Conservation (phyloP, 2,888 invertebrate genomes). For the Caenorhabditis plicata region DNA sequence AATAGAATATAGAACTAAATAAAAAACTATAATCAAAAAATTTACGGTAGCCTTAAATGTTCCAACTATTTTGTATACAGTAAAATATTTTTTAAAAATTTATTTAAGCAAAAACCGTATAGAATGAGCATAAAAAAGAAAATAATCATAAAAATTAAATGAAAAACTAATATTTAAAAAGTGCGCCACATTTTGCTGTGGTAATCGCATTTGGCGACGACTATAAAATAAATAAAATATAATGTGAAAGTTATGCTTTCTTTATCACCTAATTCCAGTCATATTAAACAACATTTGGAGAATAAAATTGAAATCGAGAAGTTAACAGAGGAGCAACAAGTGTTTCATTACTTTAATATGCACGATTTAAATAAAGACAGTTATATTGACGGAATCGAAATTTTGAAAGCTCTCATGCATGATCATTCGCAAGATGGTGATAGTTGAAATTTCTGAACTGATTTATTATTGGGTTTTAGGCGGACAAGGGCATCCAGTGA, state of each 20-base stretch:
- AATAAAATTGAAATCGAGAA: conserved; percentile 81
- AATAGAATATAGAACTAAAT: too few relatives aligned
- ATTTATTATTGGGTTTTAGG: too few relatives aligned
- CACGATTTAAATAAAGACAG: conserved; percentile 94
- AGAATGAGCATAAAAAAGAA: not conserved
- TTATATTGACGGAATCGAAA: conserved; percentile 87
- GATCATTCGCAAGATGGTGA: conserved; percentile 33
- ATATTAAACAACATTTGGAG: conserved; percentile 88
- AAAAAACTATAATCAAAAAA: too few relatives aligned
- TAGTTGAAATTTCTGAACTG: not conserved
- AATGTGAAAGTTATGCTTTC: not conserved
- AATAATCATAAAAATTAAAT: not conserved
- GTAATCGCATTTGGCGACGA: too few relatives aligned
- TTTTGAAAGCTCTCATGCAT: conserved; percentile 89
- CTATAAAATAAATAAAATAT: not conserved
- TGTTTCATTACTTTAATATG: conserved; percentile 96
- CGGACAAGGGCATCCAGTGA: conserved; percentile 19
- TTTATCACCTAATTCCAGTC: conserved; percentile 71
- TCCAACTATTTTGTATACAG: too few relatives aligned
- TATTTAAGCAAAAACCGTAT: too few relatives aligned
- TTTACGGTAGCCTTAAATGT: too few relatives aligned
- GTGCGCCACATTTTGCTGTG: too few relatives aligned
- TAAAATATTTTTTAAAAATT: too few relatives aligned
- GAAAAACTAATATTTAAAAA: too few relatives aligned
- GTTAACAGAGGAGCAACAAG: conserved; percentile 88